Conservation (phyloP, 1,140 invertebrate species). For the Coboldia fuscipes region DNA sequence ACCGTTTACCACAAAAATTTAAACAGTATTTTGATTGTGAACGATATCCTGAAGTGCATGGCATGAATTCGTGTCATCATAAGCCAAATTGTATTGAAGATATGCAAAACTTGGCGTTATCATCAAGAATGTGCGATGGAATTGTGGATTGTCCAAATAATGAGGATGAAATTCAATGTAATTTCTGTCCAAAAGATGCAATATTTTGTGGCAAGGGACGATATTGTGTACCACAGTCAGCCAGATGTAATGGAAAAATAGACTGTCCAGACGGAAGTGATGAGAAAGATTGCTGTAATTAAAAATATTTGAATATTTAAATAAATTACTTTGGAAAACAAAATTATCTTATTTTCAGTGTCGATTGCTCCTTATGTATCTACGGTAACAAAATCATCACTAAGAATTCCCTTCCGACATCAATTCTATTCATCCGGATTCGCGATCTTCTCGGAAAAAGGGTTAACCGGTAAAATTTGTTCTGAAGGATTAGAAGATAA, state of each 20-base stretch:
- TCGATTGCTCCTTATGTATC: constrained; percentile 44
- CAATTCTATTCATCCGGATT: constrained; percentile 50
- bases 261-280: constrained; percentile 75
- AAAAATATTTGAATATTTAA: constrained; percentile 2
- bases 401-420: constrained; percentile 36
- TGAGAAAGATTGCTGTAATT: constrained; percentile 65
- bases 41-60: constrained; percentile 55
- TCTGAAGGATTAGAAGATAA: constrained; percentile 37
- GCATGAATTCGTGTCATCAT: constrained; percentile 43
- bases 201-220: constrained; percentile 58
- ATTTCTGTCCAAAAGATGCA: constrained; percentile 43
- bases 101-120: constrained; percentile 44
- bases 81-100: constrained; percentile 54
- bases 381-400: constrained; percentile 27
- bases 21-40: constrained; percentile 53
- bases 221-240: constrained; percentile 42
- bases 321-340: constrained; percentile 2
- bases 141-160: constrained; percentile 52
- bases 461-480: constrained; percentile 57
- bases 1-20: constrained; percentile 43
- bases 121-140: constrained; percentile 62
- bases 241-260: constrained; percentile 56
- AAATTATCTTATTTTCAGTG: constrained; percentile 28
- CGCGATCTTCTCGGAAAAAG: constrained; percentile 64
- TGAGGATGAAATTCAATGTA: constrained; percentile 53